A percentile compares a stretch with the other conserved stretches of the same genome.
Conservation (phyloP, 2,113 vertebrate species). For the Bufo gargarizans region DNA sequence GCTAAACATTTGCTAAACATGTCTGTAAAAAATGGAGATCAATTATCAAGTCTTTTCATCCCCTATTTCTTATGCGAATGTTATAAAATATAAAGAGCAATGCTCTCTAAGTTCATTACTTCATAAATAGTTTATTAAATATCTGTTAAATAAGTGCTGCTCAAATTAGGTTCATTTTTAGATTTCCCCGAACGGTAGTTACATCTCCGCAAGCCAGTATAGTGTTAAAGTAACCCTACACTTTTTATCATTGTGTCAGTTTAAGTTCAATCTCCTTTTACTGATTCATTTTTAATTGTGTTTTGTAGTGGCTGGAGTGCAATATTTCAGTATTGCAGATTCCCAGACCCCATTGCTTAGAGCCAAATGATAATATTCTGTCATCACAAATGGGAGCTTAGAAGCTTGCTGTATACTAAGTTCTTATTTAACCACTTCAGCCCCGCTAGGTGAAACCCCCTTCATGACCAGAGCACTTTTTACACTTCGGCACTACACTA, state of each 20-base stretch:
- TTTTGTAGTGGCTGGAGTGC: too few species aligned
- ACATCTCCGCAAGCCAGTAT: background rate
- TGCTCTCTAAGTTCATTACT: background rate
- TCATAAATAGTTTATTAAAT: constrained; percentile 3
- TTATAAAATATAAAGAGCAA: constrained; percentile 2
- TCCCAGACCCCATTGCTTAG: background rate
- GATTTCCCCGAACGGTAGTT: background rate
- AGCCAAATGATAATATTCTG: background rate
- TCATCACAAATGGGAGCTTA: too few species aligned
- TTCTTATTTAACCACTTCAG: too few species aligned
- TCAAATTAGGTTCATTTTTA: background rate
- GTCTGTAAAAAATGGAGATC: background rate
- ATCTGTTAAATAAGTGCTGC: background rate
- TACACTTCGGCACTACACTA: too few species aligned
- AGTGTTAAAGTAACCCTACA: background rate
- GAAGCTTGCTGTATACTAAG: too few species aligned
- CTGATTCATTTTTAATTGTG: background rate
- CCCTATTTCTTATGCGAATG: background rate
- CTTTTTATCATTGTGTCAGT: background rate
- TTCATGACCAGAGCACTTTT: too few species aligned
- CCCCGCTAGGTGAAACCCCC: too few species aligned
- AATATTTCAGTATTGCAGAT: background rate
- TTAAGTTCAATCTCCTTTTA: background rate
- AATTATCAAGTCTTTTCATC: background rate
- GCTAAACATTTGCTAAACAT: background rate